Percentiles rank a stretch among this genome's conserved stretches.
These are phyloP conservation scores for Scyliorhinus canicula DNA, from an alignment of 2,797 vertebrate species.

Conservation along the genomic window DNA sequence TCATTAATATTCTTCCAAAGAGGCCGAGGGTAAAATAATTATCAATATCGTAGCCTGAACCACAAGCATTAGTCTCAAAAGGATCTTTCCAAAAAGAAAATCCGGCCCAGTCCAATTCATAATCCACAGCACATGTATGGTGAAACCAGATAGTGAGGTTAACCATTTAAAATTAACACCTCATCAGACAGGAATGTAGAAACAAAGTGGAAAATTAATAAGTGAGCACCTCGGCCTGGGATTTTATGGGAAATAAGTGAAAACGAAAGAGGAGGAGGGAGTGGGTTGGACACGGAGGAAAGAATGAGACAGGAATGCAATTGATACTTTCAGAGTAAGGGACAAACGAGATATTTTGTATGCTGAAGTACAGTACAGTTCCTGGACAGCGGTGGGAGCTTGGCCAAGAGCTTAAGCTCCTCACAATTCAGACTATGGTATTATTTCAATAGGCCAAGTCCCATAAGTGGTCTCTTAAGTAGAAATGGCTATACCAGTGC, in stretches of 20 bases:
- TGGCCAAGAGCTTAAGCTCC: neutral
- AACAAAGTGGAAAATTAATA: conserved; percentile 16
- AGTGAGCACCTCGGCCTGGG: neutral
- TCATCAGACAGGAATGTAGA: conserved; percentile 27
- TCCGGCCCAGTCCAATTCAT: neutral
- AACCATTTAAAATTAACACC: conserved; percentile 16
- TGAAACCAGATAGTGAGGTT: neutral
- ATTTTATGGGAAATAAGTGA: neutral
- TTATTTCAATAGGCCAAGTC: neutral
- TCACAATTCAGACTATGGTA: neutral
- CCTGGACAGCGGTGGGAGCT: neutral
- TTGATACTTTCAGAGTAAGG: neutral
- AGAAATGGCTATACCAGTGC: conserved; percentile 12
- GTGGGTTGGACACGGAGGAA: neutral
- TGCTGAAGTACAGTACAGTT: neutral
- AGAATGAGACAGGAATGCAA: neutral
- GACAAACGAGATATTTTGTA: neutral
- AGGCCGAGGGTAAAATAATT: neutral
- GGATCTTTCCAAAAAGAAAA: neutral
- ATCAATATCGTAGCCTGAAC: conserved; percentile 2
- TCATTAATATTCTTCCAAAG: neutral
- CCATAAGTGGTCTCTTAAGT: neutral
- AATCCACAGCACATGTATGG: neutral
- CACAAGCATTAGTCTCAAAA: neutral
- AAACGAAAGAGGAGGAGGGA: neutral